These are phyloP conservation scores for Orcinus orca DNA, from an alignment of 2,113 vertebrate species.

Conservation along the genomic window DNA sequence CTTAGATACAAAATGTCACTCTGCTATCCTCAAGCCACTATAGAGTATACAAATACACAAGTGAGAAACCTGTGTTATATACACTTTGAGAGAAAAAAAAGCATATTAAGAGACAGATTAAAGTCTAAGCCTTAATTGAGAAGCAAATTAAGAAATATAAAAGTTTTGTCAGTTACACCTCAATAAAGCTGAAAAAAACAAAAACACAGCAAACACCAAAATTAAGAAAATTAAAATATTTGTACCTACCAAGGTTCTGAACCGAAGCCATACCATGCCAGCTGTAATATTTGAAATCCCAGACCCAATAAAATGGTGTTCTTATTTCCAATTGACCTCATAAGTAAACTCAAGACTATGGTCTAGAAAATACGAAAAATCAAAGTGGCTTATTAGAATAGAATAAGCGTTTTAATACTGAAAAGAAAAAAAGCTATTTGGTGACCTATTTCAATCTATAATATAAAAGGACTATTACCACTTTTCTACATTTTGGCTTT, in stretches of 20 bases:
- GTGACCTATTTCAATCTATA: not conserved
- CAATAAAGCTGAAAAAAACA: not conserved
- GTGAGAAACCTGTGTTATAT: not conserved
- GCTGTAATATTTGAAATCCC: conserved; percentile 91
- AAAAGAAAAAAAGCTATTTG: not conserved
- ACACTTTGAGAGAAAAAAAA: not conserved
- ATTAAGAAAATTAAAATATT: not conserved
- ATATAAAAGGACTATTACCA: not conserved
- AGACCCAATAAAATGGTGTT: conserved; percentile 92
- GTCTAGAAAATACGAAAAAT: conserved; percentile 80
- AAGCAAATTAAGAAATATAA: not conserved
- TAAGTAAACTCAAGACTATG: conserved; percentile 91
- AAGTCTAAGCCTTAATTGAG: not conserved
- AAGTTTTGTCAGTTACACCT: not conserved
- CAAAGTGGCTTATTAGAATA: not conserved
- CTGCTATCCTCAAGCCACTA: not conserved
- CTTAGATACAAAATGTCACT: not conserved
- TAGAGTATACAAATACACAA: not conserved
- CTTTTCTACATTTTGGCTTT: not conserved
- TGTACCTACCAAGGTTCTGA: conserved; percentile 89
- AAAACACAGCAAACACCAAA: not conserved
- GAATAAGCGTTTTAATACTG: conserved; percentile 1
- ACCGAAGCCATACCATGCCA: conserved; percentile 92
- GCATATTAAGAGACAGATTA: not conserved
- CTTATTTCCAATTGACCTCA: conserved; percentile 94